Base-by-base conservation (phyloP, 1,140 invertebrate genomes). In the Drosophila nebulosa region DNA sequence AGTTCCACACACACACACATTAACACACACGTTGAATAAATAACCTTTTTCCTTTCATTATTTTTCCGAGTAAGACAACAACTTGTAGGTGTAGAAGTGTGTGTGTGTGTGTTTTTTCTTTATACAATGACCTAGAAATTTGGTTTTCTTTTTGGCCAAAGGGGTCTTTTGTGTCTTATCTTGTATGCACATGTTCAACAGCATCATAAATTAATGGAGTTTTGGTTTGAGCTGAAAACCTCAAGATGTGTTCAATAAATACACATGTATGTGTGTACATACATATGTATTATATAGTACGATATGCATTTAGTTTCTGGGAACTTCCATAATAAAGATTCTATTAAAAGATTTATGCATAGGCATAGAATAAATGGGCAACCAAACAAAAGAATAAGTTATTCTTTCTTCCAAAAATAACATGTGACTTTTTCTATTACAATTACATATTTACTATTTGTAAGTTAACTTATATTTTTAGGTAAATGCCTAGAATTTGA, bases 101-200 rank as follows among this genome's bases (percentile, higher is more conserved):
- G 16, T n/a, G 35, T 55, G 56, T 69, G 74, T 69, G 24, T 51
- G 58, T 64, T 21, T 70, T 58, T 74, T 81, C 64, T 68, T 74
- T 74, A 63, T 77, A 68, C 78, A 77, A 63, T 83, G 78, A 81
- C 78, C 78, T 83, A 81, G 78, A 85, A 85, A 85, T 80, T 85
- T 70, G 69, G 74, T 66, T 84, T 81, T 83, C 77, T 74, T 81
- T 81, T 62, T 61, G 70, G 52, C 52, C 52, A 55, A 55, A 55
- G 52, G 52, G 52, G 52, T 55, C 52, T 55, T 30, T 74, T 55
- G 55, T 67, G 63, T 64, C 61, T 67, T 74, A 55, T 55, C 52
- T 74, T 74, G 71, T 74, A 61, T 74, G 70, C 71, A 63, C 72
- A 75, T 75, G 72, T 35, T 50, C 12, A 50, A 16, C 55, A 57